Base-by-base conservation (phyloP, 2,797 vertebrate genomes). In the Anas georgica region DNA sequence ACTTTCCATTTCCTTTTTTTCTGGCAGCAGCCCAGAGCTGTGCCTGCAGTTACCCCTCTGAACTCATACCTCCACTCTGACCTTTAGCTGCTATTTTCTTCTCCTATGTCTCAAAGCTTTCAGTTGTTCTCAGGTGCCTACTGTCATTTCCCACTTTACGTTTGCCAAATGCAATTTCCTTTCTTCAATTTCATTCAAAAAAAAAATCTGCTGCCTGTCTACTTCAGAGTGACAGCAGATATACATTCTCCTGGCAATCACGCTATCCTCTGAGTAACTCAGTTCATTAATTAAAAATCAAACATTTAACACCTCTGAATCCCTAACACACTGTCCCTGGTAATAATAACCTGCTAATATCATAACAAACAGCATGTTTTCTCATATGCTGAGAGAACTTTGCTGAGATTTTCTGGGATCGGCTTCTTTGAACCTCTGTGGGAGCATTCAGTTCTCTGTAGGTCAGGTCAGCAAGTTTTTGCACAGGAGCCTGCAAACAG, bases 51-150 rank as follows among this genome's bases (percentile, higher is more conserved):
- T 39, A 33, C 70, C 64, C 48, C 56, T 66, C 41, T 48, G 76
- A 93, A 41, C 77, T 78, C 63, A 59, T 90, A 76, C 81, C 48
- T 68, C 35, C 72, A 8, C 83, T 90, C 72, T 95, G 86, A 86
- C 90, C 95, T 95, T 96, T 72, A 12, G 13, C 83, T 77, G 70
- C 13, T 77, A 46, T n/a, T 94, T 88, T 70, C 63, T 39, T 79
- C 78, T 86, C 25, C 45, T 17, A 0, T 33, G 11, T 23, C 86
- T 74, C 86, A 90, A 73, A 88, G 78, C 52, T 87, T 84, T 84
- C 73, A 70, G 62, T 76, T 66, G 56, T 91, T 92, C 95, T 85
- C 83, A 64, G 78, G 75, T 90, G 56, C 87, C 88, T 31, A 8
- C 28, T 0, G 0, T 73, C 91, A 86, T 46, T 91, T 93, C 93